Evolutionary conservation across 2,113 vertebrate species (phyloP).

Genomic region (Motacilla alba): DNA sequence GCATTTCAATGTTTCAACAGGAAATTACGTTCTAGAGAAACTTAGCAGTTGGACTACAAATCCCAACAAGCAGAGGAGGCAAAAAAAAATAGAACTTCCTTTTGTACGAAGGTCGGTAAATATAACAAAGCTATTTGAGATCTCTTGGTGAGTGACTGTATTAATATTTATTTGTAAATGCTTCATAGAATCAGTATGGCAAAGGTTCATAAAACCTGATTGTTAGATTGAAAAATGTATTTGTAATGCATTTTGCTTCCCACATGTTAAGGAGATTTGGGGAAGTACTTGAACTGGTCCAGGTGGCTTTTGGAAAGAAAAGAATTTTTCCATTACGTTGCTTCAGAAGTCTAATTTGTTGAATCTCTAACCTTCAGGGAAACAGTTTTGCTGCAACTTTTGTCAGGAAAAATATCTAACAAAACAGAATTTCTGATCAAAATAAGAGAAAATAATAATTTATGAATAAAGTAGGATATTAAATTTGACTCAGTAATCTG

Average conservation of each 20-base stretch:
- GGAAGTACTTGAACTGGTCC: neutral
- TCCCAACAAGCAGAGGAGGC: constrained; percentile 19
- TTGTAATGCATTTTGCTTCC: neutral
- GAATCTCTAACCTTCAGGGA: neutral
- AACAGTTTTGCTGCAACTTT: neutral
- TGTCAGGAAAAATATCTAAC: neutral
- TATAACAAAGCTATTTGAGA: neutral
- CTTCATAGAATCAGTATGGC: rapidly evolving
- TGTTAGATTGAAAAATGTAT: neutral
- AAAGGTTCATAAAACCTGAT: neutral
- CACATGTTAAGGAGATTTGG: rapidly evolving
- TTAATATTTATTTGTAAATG: neutral
- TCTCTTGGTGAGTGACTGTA: neutral
- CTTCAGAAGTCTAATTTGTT: neutral
- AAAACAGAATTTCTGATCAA: neutral
- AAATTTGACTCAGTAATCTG: neutral
- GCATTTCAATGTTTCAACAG: neutral
- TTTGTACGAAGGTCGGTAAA: neutral
- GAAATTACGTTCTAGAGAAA: neutral
- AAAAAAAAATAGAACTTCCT: neutral
- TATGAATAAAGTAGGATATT: neutral
- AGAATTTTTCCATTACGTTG: neutral
- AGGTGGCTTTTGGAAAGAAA: neutral
- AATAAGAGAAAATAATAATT: neutral
- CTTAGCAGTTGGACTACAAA: constrained; percentile 6